These are phyloP conservation scores for Brienomyrus brachyistius DNA, from an alignment of 2,113 vertebrate species.

Conservation along the genomic window DNA sequence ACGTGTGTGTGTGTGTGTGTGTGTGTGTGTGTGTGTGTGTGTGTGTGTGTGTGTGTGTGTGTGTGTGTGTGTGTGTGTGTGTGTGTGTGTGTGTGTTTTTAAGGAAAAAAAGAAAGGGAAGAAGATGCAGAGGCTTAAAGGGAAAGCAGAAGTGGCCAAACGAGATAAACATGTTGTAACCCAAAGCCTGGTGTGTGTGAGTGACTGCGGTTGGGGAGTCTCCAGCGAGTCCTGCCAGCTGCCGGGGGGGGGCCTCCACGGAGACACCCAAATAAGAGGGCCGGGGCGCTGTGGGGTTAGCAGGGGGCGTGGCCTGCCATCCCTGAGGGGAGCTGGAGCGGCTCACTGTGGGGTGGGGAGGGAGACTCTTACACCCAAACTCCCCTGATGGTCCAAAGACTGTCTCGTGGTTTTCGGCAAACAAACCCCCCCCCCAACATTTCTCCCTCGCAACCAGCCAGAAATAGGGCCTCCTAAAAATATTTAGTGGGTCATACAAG, in stretches of 20 bases:
- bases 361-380: background rate
- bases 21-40: background rate
- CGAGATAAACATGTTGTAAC: slow-evolving; percentile 60
- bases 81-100: background rate
- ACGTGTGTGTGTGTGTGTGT: background rate
- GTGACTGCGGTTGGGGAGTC: slow-evolving; percentile 60
- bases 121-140: slow-evolving; percentile 7
- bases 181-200: slow-evolving; percentile 43
- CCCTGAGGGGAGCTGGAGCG: background rate
- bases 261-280: slow-evolving; percentile 50
- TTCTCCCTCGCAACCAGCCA: slow-evolving; percentile 2
- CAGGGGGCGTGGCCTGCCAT: background rate
- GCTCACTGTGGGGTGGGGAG: background rate
- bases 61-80: background rate
- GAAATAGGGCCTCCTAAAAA: slow-evolving; percentile 10
- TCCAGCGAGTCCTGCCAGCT: slow-evolving; percentile 47
- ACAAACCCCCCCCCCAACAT: background rate
- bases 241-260: background rate
- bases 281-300: background rate
- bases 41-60: background rate
- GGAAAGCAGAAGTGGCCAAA: slow-evolving; percentile 55
- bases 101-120: slow-evolving; percentile 13
- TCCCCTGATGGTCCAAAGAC: background rate
- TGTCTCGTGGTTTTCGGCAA: background rate
- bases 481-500: slow-evolving; percentile 6